A percentile compares a stretch with the other conserved stretches of the same genome.
Evolutionary conservation across 23 tunicate species (phyloP).

Genomic region (Corella eumyota): DNA sequence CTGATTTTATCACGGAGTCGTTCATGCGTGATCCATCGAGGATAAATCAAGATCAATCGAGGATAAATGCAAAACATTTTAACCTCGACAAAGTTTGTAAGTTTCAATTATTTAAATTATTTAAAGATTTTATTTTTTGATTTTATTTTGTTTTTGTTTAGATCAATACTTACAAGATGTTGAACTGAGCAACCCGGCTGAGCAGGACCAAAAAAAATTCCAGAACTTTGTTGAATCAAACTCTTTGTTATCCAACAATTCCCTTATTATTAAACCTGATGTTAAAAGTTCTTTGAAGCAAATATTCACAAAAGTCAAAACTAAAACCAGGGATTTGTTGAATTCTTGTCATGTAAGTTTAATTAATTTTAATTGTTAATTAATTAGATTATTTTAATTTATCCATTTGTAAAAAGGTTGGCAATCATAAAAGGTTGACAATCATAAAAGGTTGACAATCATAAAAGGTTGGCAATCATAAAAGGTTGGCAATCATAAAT

Average conservation of each 20-base stretch:
- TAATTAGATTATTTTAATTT: too few species aligned
- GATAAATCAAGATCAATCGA: slow-evolving; percentile 16
- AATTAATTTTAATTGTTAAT: too few species aligned
- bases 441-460: too few species aligned
- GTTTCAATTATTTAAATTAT: background rate
- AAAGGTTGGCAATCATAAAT: too few species aligned
- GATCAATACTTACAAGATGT: slow-evolving; percentile 61
- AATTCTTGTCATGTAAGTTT: too few species aligned
- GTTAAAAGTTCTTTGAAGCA: slow-evolving; percentile 35
- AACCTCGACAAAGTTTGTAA: slow-evolving; percentile 74
- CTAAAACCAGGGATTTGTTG: background rate
- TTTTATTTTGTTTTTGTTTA: background rate
- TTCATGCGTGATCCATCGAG: slow-evolving; percentile 31
- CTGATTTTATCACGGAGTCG: slow-evolving; percentile 62
- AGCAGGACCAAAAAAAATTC: slow-evolving; percentile 38
- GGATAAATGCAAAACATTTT: slow-evolving; percentile 52
- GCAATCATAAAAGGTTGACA: too few species aligned
- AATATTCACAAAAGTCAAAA: slow-evolving; percentile 16
- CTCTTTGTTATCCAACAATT: slow-evolving; percentile 22
- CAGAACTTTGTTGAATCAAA: slow-evolving; percentile 25
- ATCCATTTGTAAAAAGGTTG: too few species aligned
- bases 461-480: too few species aligned
- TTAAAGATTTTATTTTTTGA: background rate
- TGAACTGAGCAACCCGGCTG: slow-evolving; percentile 14
- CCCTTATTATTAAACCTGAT: slow-evolving; percentile 33